Evolutionary conservation across 2,888 invertebrate species (phyloP), one percentile per base, ranked within the genome.

Genomic region (Mesorhabditis sp.): DNA sequence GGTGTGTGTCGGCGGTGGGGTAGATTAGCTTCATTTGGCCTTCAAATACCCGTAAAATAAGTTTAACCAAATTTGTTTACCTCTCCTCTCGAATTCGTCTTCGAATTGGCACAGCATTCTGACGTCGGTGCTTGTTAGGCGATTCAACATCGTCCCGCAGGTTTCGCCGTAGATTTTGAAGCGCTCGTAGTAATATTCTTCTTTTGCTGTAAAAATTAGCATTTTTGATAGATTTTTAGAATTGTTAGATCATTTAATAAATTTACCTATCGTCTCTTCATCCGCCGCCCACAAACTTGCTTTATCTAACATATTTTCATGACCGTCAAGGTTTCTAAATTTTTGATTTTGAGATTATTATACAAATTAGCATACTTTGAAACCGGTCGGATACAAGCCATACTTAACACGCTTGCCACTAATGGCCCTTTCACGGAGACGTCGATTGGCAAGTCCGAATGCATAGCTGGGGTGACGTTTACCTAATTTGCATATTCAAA

Each of bases 341-440:
- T 28, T 28, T 28, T 28, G 28, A 28, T 28, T 28, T 28, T 28
- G 1, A 28, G 28, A 50, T 50, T n/a, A 2, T 50, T 50, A n/a
- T 50, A 50, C 7, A 50, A 10, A 50, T 13, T 13, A 50, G n/a
- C 58, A 13, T 50, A 50, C 58, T 50, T n/a, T 50, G 58, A 1
- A n/a, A n/a, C 10, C 7, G n/a, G 10, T n/a, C n/a, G 58, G 1
- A 50, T 50, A 10, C 58, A 10, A n/a, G 58, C 58, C 58, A 50
- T 50, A n/a, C n/a, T 50, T n/a, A 50, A 50, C 58, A 50, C 58
- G 58, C n/a, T n/a, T 50, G 7, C n/a, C n/a, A n/a, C 58, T n/a
- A 50, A n/a, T 50, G 58, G 58, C 58, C 10, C 58, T 50, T 50
- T 50, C 10, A 50, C 58, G n/a, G 58, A 10, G n/a, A 50, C n/a